Evolutionary conservation across 1,140 invertebrate genomes (phyloP), one percentile per base, ranked within the genome.

Genomic region (Adelges cooleyi): DNA sequence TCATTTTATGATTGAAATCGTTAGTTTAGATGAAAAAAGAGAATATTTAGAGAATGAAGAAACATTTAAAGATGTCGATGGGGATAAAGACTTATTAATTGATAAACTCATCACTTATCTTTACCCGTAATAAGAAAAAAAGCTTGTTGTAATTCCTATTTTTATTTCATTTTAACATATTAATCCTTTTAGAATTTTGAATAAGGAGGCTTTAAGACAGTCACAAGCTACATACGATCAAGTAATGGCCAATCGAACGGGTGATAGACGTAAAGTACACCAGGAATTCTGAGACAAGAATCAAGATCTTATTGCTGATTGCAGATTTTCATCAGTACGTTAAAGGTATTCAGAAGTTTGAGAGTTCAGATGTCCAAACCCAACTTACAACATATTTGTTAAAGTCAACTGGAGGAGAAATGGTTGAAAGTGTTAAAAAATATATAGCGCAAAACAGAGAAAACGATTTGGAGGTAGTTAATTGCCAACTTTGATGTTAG

Each of bases 301-400:
- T 1, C 88, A 89, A 72, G 78, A 82, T 17, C 73, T 92, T 11
- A 77, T 85, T 17, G n/a, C n/a, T n/a, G n/a, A n/a, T n/a, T n/a
- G 80, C 81, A 50, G 90, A 92, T 72, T 83, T 92, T 29, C 81
- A 83, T 68, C 75, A 93, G 18, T 95, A 90, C 77, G 87, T 93
- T 65, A 94, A 92, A 75, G 90, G 88, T 5, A 76, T 92, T 0
- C 92, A 90, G 73, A 74, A 78, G 48, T 79, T 83, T 70, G 78
- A 23, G 67, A 70, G 67, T 73, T 77, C 67, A 73, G 82, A 78
- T 74, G 83, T 79, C 49, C 85, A 91, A 73, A 38, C 74, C 1
- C 80, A 85, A 52, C 76, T 95, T 51, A 75, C 78, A 0, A 91
- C 90, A 73, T 91, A 95, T 76, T 74, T 95, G 22, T 72, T 95